phyloP scores from a whole-genome alignment of 2,797 vertebrate genomes.

The Buphagus erythrorhynchus region DNA sequence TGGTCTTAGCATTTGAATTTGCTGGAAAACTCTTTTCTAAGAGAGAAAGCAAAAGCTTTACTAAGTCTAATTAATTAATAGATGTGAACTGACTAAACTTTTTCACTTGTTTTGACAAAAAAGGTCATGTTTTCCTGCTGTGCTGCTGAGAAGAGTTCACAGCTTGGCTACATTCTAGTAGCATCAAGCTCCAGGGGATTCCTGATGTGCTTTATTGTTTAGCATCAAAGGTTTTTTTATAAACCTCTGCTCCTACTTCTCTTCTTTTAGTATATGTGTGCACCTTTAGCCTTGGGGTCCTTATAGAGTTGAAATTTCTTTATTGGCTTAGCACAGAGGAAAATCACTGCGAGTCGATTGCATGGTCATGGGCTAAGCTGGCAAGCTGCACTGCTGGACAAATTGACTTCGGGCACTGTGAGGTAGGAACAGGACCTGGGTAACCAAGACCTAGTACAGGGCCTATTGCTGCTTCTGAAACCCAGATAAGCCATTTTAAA shows the following conservation, averaged over 20 bases:
- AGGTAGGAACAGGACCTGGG: neutral
- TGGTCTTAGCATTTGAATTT: neutral
- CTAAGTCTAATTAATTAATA: neutral
- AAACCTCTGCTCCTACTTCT: neutral
- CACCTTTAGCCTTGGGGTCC: neutral
- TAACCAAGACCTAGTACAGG: neutral
- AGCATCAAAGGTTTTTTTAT: neutral
- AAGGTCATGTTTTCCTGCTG: neutral
- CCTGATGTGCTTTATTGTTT: neutral
- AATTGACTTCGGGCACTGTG: neutral
- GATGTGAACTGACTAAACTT: neutral
- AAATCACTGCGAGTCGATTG: fast-evolving
- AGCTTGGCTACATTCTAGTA: neutral
- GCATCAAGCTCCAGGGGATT: neutral
- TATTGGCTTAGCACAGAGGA: neutral
- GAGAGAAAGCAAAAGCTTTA: neutral
- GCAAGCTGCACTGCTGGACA: neutral
- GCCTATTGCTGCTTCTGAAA: neutral
- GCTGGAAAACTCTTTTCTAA: neutral
- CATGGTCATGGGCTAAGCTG: neutral
- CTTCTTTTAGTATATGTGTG: neutral
- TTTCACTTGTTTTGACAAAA: neutral
- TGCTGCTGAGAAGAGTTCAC: neutral
- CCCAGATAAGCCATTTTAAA: neutral
- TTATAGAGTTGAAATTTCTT: neutral